A percentile compares a stretch with the other conserved stretches of the same genome.
Evolutionary conservation across 2,888 invertebrate species (phyloP).

Genomic region (Odontocerum albicorne): DNA sequence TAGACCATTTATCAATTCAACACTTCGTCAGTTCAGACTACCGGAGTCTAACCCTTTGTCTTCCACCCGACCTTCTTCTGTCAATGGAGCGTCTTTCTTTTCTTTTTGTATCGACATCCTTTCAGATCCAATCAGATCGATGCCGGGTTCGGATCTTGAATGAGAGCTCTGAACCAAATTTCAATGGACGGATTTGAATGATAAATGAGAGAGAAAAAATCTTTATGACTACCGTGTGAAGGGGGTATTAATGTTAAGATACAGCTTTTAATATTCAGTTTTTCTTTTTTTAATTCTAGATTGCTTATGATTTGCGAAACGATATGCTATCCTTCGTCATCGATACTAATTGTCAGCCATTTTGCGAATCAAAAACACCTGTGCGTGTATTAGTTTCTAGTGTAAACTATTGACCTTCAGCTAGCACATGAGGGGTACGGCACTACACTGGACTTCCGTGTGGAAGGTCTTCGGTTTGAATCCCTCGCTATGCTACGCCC

Average conservation of each 20-base stretch:
- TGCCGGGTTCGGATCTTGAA: slow-evolving; percentile 21
- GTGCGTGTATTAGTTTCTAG: no score
- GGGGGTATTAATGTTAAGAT: slow-evolving; percentile 8
- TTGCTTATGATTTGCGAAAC: no score
- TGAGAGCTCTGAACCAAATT: slow-evolving; percentile 17
- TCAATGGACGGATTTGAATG: slow-evolving; percentile 25
- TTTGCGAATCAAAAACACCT: no score
- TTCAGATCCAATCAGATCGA: slow-evolving; percentile 30
- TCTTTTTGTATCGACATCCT: slow-evolving; percentile 27
- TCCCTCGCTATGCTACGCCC: no score
- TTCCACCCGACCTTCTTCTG: slow-evolving; percentile 5
- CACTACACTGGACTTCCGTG: no score
- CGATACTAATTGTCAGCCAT: no score
- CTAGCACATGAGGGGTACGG: no score
- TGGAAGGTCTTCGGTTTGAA: no score
- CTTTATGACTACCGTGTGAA: slow-evolving; percentile 12
- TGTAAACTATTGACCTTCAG: no score
- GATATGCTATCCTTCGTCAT: no score
- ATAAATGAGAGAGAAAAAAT: slow-evolving; percentile 18
- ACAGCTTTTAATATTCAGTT: neutral
- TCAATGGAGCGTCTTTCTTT: slow-evolving; percentile 5
- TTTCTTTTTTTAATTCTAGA: no score
- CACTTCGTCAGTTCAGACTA: slow-evolving; percentile 34
- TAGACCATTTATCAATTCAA: slow-evolving; percentile 33
- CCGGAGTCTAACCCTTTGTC: slow-evolving; percentile 29